phyloP scores from a whole-genome alignment of 2,797 vertebrate genomes.

The Poliocrania exsul region DNA sequence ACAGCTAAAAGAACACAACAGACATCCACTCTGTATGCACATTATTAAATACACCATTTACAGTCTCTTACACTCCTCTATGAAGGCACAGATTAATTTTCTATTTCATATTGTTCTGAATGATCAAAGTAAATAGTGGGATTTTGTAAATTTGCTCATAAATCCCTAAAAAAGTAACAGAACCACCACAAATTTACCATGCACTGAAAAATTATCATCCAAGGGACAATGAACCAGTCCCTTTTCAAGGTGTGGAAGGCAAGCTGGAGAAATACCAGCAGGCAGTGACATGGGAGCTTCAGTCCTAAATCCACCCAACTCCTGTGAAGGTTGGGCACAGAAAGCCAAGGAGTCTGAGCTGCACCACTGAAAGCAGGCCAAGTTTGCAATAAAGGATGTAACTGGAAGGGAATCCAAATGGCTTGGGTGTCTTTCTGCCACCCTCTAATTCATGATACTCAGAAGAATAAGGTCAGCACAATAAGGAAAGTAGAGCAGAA shows the following conservation, averaged over 20 bases:
- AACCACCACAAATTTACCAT: not conserved
- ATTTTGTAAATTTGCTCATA: not conserved
- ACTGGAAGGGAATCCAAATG: not conserved
- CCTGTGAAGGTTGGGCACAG: not conserved
- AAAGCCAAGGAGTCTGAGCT: not conserved
- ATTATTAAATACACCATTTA: not conserved
- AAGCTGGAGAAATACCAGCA: not conserved
- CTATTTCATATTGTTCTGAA: not conserved
- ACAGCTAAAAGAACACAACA: not conserved
- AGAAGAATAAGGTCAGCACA: not conserved
- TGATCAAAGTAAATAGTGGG: not conserved
- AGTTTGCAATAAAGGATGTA: not conserved
- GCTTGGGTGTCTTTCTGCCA: not conserved
- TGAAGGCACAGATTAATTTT: not conserved
- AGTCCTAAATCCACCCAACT: not conserved
- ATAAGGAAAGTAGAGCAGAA: not conserved
- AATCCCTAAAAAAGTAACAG: not conserved
- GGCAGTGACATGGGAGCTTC: not conserved
- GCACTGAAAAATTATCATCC: not conserved
- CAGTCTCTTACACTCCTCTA: not conserved
- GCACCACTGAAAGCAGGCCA: not conserved
- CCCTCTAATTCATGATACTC: not conserved
- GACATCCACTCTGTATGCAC: not conserved
- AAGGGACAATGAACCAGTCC: not conserved
- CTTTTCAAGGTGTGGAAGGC: not conserved